Evolutionary conservation across 2,113 vertebrate species (phyloP).

Genomic region (Saccopteryx leptura): DNA sequence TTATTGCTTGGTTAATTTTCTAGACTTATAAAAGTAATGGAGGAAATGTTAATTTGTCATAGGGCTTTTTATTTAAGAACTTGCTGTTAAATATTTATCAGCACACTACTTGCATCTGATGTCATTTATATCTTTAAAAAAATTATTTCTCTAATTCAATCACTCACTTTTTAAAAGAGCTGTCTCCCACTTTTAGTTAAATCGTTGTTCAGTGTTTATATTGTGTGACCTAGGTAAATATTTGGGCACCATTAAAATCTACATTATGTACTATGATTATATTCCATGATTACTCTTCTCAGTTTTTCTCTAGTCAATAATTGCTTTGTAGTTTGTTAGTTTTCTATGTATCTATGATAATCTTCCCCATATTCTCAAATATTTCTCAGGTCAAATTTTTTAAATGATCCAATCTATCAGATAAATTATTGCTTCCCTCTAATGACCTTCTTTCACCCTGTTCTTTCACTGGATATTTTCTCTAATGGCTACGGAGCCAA

Average conservation of each 20-base stretch:
- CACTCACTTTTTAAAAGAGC: background rate
- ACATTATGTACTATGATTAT: background rate
- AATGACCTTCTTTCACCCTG: background rate
- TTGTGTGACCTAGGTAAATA: background rate
- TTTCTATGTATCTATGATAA: background rate
- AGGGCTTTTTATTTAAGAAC: background rate
- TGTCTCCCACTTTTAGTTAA: background rate
- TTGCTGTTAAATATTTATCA: background rate
- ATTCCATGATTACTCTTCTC: background rate
- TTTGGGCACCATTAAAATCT: background rate
- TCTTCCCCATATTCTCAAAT: background rate
- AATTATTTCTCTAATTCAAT: background rate
- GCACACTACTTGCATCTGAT: background rate
- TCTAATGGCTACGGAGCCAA: too few species aligned
- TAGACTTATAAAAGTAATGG: background rate
- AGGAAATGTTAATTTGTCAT: background rate
- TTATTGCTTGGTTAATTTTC: background rate
- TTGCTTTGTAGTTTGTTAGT: background rate
- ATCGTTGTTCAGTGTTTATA: background rate
- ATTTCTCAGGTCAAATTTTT: background rate
- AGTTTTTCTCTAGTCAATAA: background rate
- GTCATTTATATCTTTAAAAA: background rate
- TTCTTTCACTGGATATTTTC: background rate
- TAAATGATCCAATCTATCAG: background rate
- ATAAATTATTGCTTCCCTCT: background rate